A percentile compares a stretch with the other conserved stretches of the same genome.
Conservation (phyloP, 2,888 invertebrate species). For the Melanotus villosus region DNA sequence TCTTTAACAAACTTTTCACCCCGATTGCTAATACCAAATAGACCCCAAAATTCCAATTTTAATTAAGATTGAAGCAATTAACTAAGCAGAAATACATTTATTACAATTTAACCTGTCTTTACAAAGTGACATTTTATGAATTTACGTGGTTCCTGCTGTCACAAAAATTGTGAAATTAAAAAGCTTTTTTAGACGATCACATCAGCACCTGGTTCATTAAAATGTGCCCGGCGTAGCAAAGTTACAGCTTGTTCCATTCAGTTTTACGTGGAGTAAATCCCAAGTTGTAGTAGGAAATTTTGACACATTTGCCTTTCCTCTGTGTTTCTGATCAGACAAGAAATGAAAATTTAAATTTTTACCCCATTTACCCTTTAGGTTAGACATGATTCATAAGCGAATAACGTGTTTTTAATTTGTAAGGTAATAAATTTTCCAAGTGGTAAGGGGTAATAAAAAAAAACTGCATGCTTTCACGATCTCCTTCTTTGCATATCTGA, state of each 20-base stretch:
- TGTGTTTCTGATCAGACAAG: neutral
- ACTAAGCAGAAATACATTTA: too few species aligned
- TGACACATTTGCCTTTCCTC: neutral
- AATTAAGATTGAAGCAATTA: too few species aligned
- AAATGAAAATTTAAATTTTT: neutral
- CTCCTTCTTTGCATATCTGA: neutral
- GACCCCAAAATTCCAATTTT: too few species aligned
- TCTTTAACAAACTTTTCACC: too few species aligned
- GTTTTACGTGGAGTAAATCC: slow-evolving; percentile 16
- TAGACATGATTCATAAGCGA: neutral
- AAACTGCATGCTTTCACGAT: slow-evolving; percentile 6
- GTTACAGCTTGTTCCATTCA: slow-evolving; percentile 25
- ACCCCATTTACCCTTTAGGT: neutral
- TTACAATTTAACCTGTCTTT: too few species aligned
- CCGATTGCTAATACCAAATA: too few species aligned
- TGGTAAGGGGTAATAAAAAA: neutral
- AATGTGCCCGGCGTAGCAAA: slow-evolving; percentile 16
- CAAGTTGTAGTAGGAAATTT: slow-evolving; percentile 9
- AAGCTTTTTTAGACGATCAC: slow-evolving; percentile 14
- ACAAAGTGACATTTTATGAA: neutral
- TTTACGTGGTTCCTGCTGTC: neutral
- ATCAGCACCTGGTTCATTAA: slow-evolving; percentile 19
- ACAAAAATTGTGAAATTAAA: slow-evolving; percentile 10
- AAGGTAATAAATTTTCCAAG: neutral
- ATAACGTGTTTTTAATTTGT: slow-evolving; percentile 6